Evolutionary conservation across 2,888 invertebrate species (phyloP).

Genomic region (Adineta ricciae): DNA sequence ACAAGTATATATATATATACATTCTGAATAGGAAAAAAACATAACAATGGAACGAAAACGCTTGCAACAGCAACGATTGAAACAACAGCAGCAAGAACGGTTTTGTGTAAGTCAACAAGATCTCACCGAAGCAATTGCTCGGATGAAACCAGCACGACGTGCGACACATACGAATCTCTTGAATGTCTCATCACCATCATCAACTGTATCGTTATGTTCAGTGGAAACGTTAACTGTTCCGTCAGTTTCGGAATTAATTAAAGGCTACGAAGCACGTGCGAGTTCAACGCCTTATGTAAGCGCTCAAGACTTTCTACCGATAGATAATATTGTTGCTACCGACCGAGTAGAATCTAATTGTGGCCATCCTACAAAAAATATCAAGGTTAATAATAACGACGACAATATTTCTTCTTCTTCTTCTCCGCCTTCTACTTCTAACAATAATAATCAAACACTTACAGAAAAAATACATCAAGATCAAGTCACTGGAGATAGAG

Average conservation of each 20-base stretch:
- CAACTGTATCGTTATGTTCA: background rate
- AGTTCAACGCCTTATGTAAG: background rate
- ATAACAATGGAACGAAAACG: background rate
- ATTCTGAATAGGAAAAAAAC: background rate
- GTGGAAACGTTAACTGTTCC: background rate
- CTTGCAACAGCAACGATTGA: background rate
- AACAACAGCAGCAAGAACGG: background rate
- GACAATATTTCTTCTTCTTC: background rate
- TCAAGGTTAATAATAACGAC: background rate
- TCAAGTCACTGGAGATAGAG: background rate
- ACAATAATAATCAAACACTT: background rate
- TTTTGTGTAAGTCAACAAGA: conserved; percentile 21
- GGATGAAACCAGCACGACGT: background rate
- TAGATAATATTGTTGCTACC: background rate
- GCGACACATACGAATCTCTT: background rate
- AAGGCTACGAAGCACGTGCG: background rate
- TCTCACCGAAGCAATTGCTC: background rate
- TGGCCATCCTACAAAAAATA: background rate
- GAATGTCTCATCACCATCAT: background rate
- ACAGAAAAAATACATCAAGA: background rate
- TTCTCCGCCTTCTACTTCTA: background rate
- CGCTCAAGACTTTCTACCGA: background rate
- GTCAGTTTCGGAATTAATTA: background rate
- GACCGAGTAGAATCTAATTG: background rate
- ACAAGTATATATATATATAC: background rate